Conservation (phyloP, 23 tunicate genomes). For the Styela clava region DNA sequence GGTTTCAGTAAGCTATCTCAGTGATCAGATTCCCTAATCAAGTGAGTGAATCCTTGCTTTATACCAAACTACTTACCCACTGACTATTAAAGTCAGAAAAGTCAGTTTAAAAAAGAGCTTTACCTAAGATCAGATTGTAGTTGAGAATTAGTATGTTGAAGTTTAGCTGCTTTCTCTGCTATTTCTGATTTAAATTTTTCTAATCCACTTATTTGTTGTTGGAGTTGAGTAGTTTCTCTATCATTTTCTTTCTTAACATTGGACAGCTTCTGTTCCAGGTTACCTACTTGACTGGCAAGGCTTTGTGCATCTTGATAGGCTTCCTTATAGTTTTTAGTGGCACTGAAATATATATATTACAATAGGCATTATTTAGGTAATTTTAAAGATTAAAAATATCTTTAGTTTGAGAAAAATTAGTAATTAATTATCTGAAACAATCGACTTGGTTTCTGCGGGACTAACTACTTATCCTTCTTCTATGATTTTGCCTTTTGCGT, state of each 20-base stretch:
- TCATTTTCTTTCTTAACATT: not conserved
- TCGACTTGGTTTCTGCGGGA: no score
- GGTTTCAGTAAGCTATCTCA: no score
- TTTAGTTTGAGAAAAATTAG: no score
- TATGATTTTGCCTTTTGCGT: no score
- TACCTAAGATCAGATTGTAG: not conserved
- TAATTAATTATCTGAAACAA: no score
- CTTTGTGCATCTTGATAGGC: slow-evolving; percentile 12
- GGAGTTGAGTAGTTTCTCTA: not conserved
- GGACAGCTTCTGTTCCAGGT: not conserved
- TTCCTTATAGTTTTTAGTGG: not conserved
- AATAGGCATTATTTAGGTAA: not conserved
- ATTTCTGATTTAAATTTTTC: not conserved
- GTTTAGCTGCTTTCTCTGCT: slow-evolving; percentile 7
- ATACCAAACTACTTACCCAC: no score
- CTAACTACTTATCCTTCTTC: no score
- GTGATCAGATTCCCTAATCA: no score
- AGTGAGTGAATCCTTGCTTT: no score
- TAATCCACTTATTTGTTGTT: not conserved
- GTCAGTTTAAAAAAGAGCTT: no score
- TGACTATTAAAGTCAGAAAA: no score
- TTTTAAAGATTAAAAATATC: not conserved
- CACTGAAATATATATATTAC: not conserved
- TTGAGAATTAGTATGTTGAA: slow-evolving; percentile 12
- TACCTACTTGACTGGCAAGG: not conserved